Conservation (phyloP, 35 echinoderm and acorn worm genomes). For the Heliocidaris tuberculata region DNA sequence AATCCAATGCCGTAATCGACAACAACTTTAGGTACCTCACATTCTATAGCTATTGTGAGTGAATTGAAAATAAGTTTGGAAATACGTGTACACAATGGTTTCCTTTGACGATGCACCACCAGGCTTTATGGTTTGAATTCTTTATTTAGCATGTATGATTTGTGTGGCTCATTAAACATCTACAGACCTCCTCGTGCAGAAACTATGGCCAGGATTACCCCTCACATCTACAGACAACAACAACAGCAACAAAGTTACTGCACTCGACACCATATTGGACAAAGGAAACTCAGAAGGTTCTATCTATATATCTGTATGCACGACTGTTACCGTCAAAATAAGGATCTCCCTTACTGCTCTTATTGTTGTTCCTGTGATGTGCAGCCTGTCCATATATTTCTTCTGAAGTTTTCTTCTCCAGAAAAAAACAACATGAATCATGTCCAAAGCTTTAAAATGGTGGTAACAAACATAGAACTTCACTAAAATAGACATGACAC, state of each 20-base stretch:
- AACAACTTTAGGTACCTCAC: neutral
- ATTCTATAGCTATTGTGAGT: neutral
- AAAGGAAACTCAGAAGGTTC: neutral
- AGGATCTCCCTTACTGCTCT: neutral
- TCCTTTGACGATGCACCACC: neutral
- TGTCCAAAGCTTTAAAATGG: neutral
- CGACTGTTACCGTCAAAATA: neutral
- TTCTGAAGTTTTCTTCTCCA: neutral
- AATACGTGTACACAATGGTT: neutral
- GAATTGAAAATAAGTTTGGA: neutral
- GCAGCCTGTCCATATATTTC: neutral
- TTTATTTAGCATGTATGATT: neutral
- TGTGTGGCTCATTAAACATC: neutral
- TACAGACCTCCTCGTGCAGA: neutral
- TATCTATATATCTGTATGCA: no score
- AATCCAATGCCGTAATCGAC: neutral
- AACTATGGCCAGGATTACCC: neutral
- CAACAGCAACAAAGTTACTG: neutral
- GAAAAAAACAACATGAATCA: conserved; percentile 2
- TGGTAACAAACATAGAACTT: neutral
- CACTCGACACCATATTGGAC: neutral
- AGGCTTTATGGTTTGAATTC: neutral
- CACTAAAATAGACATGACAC: neutral
- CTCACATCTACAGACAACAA: neutral
- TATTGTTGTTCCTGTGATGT: neutral